Evolutionary conservation across 1,140 invertebrate genomes (phyloP).

Genomic region (Drosophila pandora): DNA sequence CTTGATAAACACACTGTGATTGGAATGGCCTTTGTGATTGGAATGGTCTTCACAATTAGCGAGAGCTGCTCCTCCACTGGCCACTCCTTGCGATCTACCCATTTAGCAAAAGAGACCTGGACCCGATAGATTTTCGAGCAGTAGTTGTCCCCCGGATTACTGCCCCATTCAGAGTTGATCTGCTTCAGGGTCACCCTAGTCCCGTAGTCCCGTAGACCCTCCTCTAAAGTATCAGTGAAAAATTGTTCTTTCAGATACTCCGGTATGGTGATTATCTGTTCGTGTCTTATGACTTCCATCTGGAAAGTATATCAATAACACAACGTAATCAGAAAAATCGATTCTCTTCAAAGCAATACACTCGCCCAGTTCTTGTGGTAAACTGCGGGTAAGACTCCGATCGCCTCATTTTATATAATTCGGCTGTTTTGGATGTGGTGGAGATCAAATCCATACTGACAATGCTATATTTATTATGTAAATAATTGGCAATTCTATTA

Average conservation of each 20-base stretch:
- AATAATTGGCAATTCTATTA: too few relatives aligned
- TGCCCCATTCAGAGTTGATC: conserved; percentile 73
- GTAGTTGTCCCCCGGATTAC: conserved; percentile 78
- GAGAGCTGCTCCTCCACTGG: conserved; percentile 45
- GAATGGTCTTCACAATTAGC: conserved; percentile 77
- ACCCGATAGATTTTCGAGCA: conserved; percentile 76
- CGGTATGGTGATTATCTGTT: conserved; percentile 59
- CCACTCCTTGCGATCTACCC: conserved; percentile 28
- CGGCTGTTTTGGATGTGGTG: too few relatives aligned
- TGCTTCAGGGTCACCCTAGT: conserved; percentile 55
- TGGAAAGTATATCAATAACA: background rate
- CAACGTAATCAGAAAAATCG: background rate
- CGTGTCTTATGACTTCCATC: conserved; percentile 65
- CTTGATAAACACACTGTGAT: conserved; percentile 69
- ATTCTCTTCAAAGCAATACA: conserved; percentile 1
- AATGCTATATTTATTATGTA: too few relatives aligned
- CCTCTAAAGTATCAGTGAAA: conserved; percentile 68
- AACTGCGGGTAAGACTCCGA: conserved; percentile 14
- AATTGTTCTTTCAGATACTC: conserved; percentile 65
- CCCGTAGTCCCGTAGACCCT: conserved; percentile 58
- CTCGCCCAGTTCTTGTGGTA: conserved; percentile 8
- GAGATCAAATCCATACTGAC: too few relatives aligned
- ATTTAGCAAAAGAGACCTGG: conserved; percentile 46
- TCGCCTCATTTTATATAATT: conserved; percentile 33
- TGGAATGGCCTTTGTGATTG: conserved; percentile 63